A percentile compares a stretch with the other conserved stretches of the same genome.
These are phyloP conservation scores for Euphonia xanthogaster DNA, from an alignment of 2,797 vertebrate genomes.

Conservation along the genomic window DNA sequence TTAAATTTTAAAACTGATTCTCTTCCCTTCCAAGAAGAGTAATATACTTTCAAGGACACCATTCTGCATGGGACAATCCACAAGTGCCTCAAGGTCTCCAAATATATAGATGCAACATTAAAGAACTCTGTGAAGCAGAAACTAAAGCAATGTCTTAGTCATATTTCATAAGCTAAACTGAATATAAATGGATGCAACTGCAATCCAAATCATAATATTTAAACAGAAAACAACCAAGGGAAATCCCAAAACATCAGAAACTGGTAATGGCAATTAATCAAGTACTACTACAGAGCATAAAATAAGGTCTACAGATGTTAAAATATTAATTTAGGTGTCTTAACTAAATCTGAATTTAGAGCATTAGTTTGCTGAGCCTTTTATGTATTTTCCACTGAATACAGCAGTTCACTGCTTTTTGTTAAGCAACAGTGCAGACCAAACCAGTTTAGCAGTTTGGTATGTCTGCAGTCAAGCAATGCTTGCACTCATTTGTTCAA, in stretches of 20 bases:
- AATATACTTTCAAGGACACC: neutral
- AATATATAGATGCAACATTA: neutral
- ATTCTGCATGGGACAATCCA: neutral
- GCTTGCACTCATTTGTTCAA: neutral
- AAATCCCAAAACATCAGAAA: conserved; percentile 3
- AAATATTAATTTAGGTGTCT: neutral
- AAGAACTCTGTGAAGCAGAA: neutral
- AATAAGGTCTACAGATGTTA: neutral
- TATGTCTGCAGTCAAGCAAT: neutral
- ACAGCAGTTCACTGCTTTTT: neutral
- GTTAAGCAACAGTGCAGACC: conserved; percentile 20
- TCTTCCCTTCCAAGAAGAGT: neutral
- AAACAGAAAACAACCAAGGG: neutral
- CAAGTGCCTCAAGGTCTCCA: neutral
- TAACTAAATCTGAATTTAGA: neutral
- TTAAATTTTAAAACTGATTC: neutral
- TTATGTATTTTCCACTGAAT: neutral
- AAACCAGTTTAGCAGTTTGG: conserved; percentile 35
- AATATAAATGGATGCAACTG: neutral
- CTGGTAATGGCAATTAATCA: neutral
- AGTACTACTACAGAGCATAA: neutral
- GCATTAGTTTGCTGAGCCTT: neutral
- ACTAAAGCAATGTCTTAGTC: neutral
- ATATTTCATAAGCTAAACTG: neutral
- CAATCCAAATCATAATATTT: neutral